Evolutionary conservation across 2,113 vertebrate species (phyloP).

Genomic region (Pseudonaja textilis): DNA sequence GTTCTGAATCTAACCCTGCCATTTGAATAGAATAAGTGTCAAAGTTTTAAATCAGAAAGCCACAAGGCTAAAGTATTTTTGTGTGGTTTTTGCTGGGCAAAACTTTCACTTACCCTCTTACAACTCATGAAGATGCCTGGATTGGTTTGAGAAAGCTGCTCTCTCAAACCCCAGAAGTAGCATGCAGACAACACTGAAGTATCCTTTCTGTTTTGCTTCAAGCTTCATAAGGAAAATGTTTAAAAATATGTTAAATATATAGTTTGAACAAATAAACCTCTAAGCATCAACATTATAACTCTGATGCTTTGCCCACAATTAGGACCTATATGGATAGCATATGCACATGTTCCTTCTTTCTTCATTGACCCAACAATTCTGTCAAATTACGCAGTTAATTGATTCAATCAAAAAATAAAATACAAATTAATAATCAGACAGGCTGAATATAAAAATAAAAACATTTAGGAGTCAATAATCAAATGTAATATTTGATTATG

Average conservation of each 20-base stretch:
- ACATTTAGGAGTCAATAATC: too few species aligned
- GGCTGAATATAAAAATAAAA: too few species aligned
- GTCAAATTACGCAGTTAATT: too few species aligned
- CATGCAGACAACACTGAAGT: neutral
- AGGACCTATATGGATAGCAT: neutral
- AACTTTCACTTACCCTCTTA: neutral
- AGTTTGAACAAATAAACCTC: neutral
- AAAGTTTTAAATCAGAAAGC: neutral
- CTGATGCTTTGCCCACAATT: neutral
- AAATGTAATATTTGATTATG: too few species aligned
- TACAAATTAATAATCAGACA: too few species aligned
- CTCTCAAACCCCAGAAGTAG: neutral
- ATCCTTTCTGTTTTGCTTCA: neutral
- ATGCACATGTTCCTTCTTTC: neutral
- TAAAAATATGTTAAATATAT: neutral
- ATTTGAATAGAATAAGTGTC: neutral
- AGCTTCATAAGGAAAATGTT: neutral
- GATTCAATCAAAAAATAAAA: too few species aligned
- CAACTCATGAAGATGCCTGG: neutral
- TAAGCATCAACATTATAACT: neutral
- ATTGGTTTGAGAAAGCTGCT: neutral
- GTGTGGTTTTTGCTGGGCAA: neutral
- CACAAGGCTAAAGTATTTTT: neutral
- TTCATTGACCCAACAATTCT: too few species aligned
- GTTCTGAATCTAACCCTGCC: neutral